Conservation (phyloP, 1,140 invertebrate genomes). For the Drosophila lini region DNA sequence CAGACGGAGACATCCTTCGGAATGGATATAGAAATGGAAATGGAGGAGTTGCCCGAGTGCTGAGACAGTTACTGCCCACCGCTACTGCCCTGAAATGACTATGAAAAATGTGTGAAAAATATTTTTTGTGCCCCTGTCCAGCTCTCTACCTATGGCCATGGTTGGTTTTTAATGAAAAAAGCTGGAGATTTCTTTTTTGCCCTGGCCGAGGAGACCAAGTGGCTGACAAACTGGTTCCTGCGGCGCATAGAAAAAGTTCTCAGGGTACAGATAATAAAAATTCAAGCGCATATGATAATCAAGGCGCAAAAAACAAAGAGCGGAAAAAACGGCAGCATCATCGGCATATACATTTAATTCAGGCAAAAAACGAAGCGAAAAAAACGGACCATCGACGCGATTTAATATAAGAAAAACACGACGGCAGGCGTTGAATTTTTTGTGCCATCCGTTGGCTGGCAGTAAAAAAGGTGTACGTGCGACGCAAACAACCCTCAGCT, state of each 20-base stretch:
- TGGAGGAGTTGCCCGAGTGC: slow-evolving; percentile 79
- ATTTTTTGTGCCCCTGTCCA: slow-evolving; percentile 73
- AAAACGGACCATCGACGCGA: slow-evolving; percentile 74
- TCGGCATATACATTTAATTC: slow-evolving; percentile 76
- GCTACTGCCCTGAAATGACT: slow-evolving; percentile 72
- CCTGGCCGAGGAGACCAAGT: slow-evolving; percentile 79
- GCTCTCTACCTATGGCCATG: slow-evolving; percentile 56
- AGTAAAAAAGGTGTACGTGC: slow-evolving; percentile 56
- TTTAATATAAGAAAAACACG: slow-evolving; percentile 83
- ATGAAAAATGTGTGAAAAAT: slow-evolving; percentile 84
- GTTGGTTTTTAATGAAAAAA: slow-evolving; percentile 70
- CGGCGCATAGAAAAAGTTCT: slow-evolving; percentile 82
- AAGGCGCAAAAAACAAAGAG: slow-evolving; percentile 66
- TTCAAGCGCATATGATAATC: slow-evolving; percentile 84
- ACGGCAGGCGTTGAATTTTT: slow-evolving; percentile 67
- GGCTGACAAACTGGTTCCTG: slow-evolving; percentile 82
- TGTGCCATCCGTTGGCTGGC: slow-evolving; percentile 45
- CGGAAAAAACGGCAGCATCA: slow-evolving; percentile 61
- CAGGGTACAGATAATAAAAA: slow-evolving; percentile 84
- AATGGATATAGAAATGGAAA: slow-evolving; percentile 42
- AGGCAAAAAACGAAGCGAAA: slow-evolving; percentile 62
- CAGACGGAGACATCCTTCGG: slow-evolving; percentile 36
- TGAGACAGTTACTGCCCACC: slow-evolving; percentile 75
- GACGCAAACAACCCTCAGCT: slow-evolving; percentile 72
- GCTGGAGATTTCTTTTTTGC: slow-evolving; percentile 50